phyloP scores from a whole-genome alignment of 2,113 vertebrate species.

The Melozone crissalis region DNA sequence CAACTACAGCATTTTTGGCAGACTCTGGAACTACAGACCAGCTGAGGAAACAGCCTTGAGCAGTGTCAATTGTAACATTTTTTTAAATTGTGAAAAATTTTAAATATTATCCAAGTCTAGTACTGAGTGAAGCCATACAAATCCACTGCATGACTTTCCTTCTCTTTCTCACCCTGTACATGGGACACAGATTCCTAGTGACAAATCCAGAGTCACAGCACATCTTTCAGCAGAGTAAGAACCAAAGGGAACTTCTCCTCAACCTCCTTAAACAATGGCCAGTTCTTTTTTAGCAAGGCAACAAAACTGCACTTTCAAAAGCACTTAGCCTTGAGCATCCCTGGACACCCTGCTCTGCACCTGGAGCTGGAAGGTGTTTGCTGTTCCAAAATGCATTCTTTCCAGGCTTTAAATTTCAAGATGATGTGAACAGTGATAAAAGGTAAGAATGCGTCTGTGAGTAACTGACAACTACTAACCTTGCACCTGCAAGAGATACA shows the following conservation, averaged over 20 bases:
- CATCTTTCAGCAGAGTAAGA: neutral
- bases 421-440: conserved; percentile 30
- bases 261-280: neutral
- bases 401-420: conserved; percentile 46
- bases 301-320: neutral
- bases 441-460: conserved; percentile 11
- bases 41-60: neutral
- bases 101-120: neutral
- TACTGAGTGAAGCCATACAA: neutral
- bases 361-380: conserved; percentile 7
- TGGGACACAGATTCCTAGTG: neutral
- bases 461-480: neutral
- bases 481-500: neutral
- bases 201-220: neutral
- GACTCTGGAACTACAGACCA: neutral
- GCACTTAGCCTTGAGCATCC: neutral
- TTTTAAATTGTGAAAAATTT: neutral
- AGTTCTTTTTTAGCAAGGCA: neutral
- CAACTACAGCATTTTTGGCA: neutral
- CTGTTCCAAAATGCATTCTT: conserved; percentile 21
- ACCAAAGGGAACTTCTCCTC: neutral
- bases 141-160: neutral
- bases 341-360: neutral
- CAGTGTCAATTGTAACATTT: neutral
- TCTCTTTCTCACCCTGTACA: neutral